Base-by-base conservation (phyloP, 2,797 vertebrate species). In the Schizothorax lantsangensis region DNA sequence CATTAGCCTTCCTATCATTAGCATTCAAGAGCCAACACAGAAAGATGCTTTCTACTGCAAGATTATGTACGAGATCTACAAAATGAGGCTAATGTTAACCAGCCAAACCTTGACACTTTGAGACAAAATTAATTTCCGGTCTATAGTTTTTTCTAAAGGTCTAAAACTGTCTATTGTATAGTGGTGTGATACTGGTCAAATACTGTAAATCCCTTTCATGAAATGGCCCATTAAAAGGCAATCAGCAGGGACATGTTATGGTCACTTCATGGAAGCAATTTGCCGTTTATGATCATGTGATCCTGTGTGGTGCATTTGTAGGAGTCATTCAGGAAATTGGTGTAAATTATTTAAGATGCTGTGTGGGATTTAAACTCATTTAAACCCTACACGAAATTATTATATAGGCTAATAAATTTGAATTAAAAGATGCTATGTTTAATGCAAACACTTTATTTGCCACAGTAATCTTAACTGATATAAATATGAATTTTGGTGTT, bases 11-110 rank as follows among this genome's bases (percentile, higher is more conserved):
- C n/a, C 23, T 43, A 8, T 26, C 43, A 36, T 81, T 52, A 69
- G 62, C 30, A 81, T 69, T 68, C 62, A 23, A 66, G 26, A 14
- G 79, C 19, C 40, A 81, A 68, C 9, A 47, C n/a, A 68, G 64
- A 69, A 69, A 49, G 11, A 49, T 52, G 36, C 19, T 23, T 49
- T 81, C 36, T 45, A 1, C 26, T 15, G 30, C 26, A 12, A 69
- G 64, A 81, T 68, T 38, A 33, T 81, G n/a, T 19, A 11, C 2
- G 17, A 5, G 30, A 52, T 64, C 38, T 64, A 43, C 78, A 43
- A 64, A 36, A 36, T 21, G 6, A 11, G 64, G 38, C 40, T 68
- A 49, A 68, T 30, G 12, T 49, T 36, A 38, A 38, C 17, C 33
- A 81, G 43, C 30, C 10, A 68, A 81, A 45, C 26, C 21, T 12